Evolutionary conservation across 1,140 invertebrate species (phyloP).

Genomic region (Elysia chlorotica): DNA sequence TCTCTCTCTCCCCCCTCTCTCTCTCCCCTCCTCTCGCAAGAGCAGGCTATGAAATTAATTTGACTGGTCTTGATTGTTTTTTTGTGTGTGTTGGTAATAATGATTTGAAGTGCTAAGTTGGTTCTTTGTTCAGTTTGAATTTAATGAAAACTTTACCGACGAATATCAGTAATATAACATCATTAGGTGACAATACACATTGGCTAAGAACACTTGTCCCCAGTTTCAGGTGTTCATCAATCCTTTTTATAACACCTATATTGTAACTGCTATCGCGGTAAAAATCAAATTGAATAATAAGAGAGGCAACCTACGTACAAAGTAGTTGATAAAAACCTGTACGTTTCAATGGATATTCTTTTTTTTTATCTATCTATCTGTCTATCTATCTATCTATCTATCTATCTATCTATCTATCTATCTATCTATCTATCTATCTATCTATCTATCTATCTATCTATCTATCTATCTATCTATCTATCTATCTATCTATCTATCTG

Average conservation of each 20-base stretch:
- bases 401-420: conserved; percentile 22
- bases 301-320: no score
- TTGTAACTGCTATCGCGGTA: background rate
- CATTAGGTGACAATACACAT: no score
- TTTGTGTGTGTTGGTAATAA: background rate
- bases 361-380: conserved; percentile 2
- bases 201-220: background rate
- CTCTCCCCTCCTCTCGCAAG: background rate
- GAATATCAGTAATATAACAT: no score
- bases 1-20: background rate
- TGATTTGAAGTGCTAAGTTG: background rate
- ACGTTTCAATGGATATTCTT: background rate
- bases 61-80: background rate
- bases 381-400: conserved; percentile 19
- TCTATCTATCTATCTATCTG: background rate
- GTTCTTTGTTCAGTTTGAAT: no score
- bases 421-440: conserved; percentile 23
- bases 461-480: conserved; percentile 2
- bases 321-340: background rate
- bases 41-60: background rate
- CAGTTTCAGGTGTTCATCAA: background rate
- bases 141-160: no score
- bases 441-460: conserved; percentile 16
- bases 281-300: background rate
- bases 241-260: background rate